Conservation (phyloP, 2,113 vertebrate genomes). For the Plestiodon gilberti region DNA sequence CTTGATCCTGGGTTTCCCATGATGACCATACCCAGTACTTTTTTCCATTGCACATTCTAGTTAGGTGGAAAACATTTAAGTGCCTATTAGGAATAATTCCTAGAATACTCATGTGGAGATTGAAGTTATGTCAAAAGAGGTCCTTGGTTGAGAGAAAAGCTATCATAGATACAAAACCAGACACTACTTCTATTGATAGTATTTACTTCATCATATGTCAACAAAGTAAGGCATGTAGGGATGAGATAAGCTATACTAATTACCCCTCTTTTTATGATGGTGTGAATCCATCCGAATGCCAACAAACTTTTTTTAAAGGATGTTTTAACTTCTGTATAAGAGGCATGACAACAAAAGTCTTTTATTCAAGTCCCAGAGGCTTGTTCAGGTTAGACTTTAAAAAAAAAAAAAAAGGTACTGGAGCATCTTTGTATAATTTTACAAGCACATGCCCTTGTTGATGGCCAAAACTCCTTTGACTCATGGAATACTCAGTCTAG, state of each 20-base stretch:
- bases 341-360: constrained; percentile 65
- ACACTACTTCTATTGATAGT: background rate
- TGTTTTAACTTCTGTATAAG: constrained; percentile 71
- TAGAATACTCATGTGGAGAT: background rate
- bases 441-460: constrained; percentile 8
- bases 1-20: too few species aligned
- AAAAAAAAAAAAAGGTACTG: constrained; percentile 26
- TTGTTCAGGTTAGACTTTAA: constrained; percentile 56
- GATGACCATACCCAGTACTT: too few species aligned
- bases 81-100: too few species aligned
- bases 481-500: constrained; percentile 2
- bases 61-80: too few species aligned
- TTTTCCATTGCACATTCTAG: too few species aligned
- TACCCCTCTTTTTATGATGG: background rate
- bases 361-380: constrained; percentile 67
- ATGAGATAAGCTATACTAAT: background rate
- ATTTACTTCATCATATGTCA: background rate
- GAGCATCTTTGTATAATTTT: constrained; percentile 41
- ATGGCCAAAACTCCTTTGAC: background rate
- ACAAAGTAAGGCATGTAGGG: background rate
- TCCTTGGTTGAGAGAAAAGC: background rate
- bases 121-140: background rate
- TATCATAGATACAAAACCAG: background rate
- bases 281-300: constrained; percentile 30
- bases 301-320: constrained; percentile 39